Percentiles rank a stretch among this genome's conserved stretches.
phyloP scores from a whole-genome alignment of 2,113 vertebrate species.

The Oxyura jamaicensis region DNA sequence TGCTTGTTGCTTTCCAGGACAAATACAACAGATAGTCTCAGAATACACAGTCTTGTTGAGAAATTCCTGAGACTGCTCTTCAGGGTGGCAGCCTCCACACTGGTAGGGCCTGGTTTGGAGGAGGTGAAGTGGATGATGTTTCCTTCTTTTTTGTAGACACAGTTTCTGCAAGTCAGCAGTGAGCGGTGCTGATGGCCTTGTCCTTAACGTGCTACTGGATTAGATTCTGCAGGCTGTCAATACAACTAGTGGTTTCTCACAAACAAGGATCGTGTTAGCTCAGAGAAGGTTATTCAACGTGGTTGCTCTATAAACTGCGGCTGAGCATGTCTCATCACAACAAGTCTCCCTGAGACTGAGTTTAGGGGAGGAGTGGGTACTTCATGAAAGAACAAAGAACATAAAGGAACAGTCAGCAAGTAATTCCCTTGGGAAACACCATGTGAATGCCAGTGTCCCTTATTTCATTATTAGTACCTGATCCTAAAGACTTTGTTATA shows the following conservation, averaged over 20 bases:
- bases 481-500: neutral
- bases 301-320: neutral
- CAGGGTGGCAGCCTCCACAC: neutral
- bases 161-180: neutral
- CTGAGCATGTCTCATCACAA: neutral
- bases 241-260: neutral
- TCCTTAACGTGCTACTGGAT: neutral
- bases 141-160: neutral
- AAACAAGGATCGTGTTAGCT: neutral
- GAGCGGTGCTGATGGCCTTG: neutral
- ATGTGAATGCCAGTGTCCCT: neutral
- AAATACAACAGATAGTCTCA: neutral
- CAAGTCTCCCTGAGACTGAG: neutral
- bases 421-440: neutral
- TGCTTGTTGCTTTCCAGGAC: neutral
- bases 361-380: neutral
- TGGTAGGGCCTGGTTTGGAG: neutral
- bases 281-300: neutral
- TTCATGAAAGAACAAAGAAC: neutral
- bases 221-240: neutral
- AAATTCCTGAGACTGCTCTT: neutral
- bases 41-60: neutral
- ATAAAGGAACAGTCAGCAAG: neutral
- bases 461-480: neutral
- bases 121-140: neutral